phyloP scores from a whole-genome alignment of 2,888 invertebrate species.

The Patella pellucida region DNA sequence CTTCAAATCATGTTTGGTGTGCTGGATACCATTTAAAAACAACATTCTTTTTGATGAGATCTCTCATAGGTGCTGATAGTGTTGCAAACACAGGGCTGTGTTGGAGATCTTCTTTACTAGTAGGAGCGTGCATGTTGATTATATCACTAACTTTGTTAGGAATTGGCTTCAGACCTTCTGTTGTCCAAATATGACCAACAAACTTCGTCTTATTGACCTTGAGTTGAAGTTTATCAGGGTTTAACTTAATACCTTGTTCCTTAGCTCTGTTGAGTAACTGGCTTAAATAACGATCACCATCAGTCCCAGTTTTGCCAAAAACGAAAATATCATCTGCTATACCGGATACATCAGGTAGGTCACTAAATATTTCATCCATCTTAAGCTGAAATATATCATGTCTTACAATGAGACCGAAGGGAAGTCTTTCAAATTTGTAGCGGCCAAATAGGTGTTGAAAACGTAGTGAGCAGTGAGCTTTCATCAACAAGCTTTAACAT shows the following conservation, averaged over 20 bases:
- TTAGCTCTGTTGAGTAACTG: conserved; percentile 26
- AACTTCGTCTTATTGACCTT: conserved; percentile 22
- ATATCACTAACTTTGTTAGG: conserved; percentile 32
- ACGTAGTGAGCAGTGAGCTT: conserved; percentile 35
- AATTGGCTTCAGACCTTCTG: conserved; percentile 24
- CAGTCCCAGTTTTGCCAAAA: conserved; percentile 12
- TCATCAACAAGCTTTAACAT: conserved; percentile 23
- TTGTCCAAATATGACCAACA: conserved; percentile 28
- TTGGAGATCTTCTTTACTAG: not conserved
- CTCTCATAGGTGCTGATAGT: not conserved
- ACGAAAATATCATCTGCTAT: conserved; percentile 31
- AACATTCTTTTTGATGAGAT: conserved; percentile 8
- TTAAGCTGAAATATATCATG: conserved; percentile 36
- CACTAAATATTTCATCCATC: conserved; percentile 18
- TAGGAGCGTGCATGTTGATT: conserved; percentile 28
- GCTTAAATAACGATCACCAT: conserved; percentile 30
- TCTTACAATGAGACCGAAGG: conserved; percentile 32
- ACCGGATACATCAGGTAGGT: conserved; percentile 22
- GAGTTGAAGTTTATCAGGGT: conserved; percentile 23
- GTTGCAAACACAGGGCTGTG: not conserved
- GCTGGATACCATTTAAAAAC: conserved; percentile 27
- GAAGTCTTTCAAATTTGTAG: conserved; percentile 29
- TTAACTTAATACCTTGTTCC: conserved; percentile 35
- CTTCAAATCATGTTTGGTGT: conserved; percentile 26
- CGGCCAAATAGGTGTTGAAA: conserved; percentile 33